Evolutionary conservation across 2,113 vertebrate genomes (phyloP), one percentile per base, ranked within the genome.

Genomic region (Oreocharis arfaki): DNA sequence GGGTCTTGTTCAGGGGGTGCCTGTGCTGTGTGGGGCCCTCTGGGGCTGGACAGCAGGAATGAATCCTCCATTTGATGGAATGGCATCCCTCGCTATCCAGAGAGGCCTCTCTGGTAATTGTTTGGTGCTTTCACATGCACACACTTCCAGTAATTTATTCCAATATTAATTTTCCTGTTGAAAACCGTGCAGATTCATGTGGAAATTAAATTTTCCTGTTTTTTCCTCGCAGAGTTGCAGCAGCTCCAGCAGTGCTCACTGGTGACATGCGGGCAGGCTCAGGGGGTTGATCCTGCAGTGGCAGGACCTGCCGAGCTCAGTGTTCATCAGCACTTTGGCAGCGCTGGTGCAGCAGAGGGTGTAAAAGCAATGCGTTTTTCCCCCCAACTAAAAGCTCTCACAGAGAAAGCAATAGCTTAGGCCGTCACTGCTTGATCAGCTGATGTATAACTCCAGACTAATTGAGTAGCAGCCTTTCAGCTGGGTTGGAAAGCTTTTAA

Each of bases 401-500:
- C 0, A 44, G 52, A 70, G 76, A 85, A 59, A 84, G 90, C 55
- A 60, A 7, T 71, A 60, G 23, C 52, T 91, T 77, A 77, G 50
- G 64, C 60, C 92, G 88, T 68, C 75, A 49, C 23, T 77, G 68
- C 85, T 84, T 94, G 90, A 65, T 68, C 83, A 93, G 90, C 76
- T 88, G 68, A 94, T 67, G 28, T 52, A 71, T 92, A 93, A 86
- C 79, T 89, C 68, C 55, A 69, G 47, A 52, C 88, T 96, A 93
- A 94, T 92, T 89, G 75, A 90, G 87, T 21, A 84, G 76, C 60
- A 75, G 83, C 87, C 68, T 93, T 94, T 93, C 79, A 88, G 85
- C 60, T 33, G 83, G 32, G 39, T 75, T 86, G 76, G 76, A 93
- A 93, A 93, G 82, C 88, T 96, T 94, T 94, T 84, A 71, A 84